Percentiles rank a stretch among this genome's conserved stretches.
These are phyloP conservation scores for Archilochus colubris DNA, from an alignment of 2,113 vertebrate genomes.

Conservation along the genomic window DNA sequence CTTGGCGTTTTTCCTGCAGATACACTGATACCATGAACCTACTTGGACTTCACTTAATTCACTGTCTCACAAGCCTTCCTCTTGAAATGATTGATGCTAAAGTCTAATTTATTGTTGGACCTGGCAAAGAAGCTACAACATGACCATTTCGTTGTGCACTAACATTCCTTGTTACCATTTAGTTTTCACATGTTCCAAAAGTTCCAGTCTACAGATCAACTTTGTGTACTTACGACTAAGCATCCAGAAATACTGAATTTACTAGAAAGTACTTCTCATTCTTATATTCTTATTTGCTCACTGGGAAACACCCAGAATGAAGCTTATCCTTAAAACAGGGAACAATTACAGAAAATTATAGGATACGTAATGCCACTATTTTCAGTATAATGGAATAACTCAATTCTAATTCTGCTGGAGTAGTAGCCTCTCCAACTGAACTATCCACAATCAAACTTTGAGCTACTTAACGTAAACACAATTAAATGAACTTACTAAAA, in stretches of 20 bases:
- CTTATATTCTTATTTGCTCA: neutral
- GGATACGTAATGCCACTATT: neutral
- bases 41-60: neutral
- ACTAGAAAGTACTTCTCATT: neutral
- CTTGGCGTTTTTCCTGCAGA: neutral
- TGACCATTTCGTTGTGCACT: neutral
- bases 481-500: neutral
- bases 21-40: neutral
- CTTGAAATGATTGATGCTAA: neutral
- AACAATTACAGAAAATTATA: neutral
- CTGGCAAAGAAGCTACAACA: neutral
- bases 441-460: neutral
- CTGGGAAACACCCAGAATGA: neutral
- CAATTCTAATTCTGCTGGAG: neutral
- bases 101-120: neutral
- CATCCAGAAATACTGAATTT: neutral
- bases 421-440: neutral
- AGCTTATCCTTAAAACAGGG: neutral
- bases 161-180: neutral
- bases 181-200: neutral
- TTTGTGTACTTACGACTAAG: neutral
- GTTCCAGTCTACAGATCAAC: neutral
- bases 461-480: neutral
- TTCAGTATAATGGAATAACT: neutral
- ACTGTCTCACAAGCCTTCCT: neutral